phyloP scores from a whole-genome alignment of 2,888 invertebrate genomes.

The Eugnorisma glareosa region DNA sequence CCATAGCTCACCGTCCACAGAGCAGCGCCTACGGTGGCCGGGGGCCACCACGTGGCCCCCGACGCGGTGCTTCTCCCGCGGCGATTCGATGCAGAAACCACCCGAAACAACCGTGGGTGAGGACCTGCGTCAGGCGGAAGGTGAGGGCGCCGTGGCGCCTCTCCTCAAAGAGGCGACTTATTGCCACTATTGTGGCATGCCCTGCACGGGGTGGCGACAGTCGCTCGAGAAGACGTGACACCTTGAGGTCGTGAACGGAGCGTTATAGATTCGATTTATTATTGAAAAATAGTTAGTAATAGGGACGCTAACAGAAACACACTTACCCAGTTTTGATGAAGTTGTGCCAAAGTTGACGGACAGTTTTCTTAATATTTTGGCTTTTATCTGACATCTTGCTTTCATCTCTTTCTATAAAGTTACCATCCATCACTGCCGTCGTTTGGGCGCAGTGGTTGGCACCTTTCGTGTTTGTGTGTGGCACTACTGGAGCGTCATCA shows the following conservation, averaged over 20 bases:
- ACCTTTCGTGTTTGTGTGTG: slow-evolving; percentile 53
- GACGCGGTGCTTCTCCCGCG: too few relatives aligned
- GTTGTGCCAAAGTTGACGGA: slow-evolving; percentile 68
- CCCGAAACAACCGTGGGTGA: too few relatives aligned
- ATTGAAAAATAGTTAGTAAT: neutral
- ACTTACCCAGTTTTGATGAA: slow-evolving; percentile 68
- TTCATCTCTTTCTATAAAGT: slow-evolving; percentile 48
- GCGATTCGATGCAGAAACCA: too few relatives aligned
- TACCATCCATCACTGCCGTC: slow-evolving; percentile 29
- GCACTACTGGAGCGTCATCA: slow-evolving; percentile 42
- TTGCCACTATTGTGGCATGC: too few relatives aligned
- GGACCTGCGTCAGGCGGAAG: too few relatives aligned
- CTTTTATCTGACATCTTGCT: slow-evolving; percentile 47
- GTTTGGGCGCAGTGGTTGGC: slow-evolving; percentile 71
- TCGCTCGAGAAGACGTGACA: too few relatives aligned
- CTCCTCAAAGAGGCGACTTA: too few relatives aligned
- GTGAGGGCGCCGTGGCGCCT: too few relatives aligned
- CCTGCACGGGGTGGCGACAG: too few relatives aligned
- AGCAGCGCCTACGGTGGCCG: too few relatives aligned
- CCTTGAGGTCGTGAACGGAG: neutral
- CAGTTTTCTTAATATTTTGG: slow-evolving; percentile 59
- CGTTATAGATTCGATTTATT: neutral
- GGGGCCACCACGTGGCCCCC: too few relatives aligned
- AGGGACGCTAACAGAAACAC: neutral
- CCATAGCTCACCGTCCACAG: too few relatives aligned